phyloP scores from a whole-genome alignment of 2,888 invertebrate genomes.

The Lepidocyrtinus sp. region DNA sequence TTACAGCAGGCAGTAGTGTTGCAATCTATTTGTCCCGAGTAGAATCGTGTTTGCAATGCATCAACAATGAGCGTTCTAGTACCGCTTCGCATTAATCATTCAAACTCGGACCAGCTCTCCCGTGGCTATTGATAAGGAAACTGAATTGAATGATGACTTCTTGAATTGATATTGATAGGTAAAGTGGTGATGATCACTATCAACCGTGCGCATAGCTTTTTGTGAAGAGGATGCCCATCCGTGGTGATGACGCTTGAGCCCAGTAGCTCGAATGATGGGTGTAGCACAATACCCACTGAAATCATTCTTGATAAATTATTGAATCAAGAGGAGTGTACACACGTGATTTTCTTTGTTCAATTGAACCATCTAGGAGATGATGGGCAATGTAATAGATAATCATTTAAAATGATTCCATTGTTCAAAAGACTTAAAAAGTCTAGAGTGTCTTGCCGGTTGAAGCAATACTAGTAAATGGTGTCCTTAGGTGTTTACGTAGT shows the following conservation, averaged over 20 bases:
- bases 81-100: slow-evolving; percentile 1
- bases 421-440: too few species aligned
- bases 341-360: background rate
- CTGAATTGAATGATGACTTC: slow-evolving; percentile 50
- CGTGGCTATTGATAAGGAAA: slow-evolving; percentile 10
- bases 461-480: too few species aligned
- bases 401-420: too few species aligned
- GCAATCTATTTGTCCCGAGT: slow-evolving; percentile 9
- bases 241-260: slow-evolving; percentile 41
- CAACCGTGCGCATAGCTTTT: background rate
- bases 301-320: slow-evolving; percentile 13
- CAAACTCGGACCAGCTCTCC: background rate
- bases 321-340: background rate
- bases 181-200: slow-evolving; percentile 30
- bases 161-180: slow-evolving; percentile 37
- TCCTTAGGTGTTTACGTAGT: too few species aligned
- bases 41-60: background rate
- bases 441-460: too few species aligned
- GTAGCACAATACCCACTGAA: background rate
- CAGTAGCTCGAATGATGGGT: slow-evolving; percentile 26
- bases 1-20: background rate
- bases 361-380: background rate
- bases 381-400: background rate
- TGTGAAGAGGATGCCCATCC: slow-evolving; percentile 16
- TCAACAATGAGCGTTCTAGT: background rate